Base-by-base conservation (phyloP, 1,140 invertebrate genomes). In the Listronotus bonariensis region DNA sequence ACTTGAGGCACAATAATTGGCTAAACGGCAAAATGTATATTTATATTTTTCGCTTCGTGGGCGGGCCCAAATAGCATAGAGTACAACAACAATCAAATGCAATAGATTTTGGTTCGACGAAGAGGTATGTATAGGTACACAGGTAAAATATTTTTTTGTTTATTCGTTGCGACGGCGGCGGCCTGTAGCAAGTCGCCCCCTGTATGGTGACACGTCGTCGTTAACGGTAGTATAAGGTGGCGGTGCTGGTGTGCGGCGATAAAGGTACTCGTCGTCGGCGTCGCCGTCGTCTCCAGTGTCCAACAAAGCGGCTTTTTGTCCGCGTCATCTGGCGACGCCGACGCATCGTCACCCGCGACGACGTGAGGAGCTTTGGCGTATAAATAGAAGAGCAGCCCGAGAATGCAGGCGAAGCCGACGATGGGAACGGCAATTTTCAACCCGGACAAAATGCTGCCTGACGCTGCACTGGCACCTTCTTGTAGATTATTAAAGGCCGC, bases 381-480 rank as follows among this genome's bases (percentile, higher is more conserved):
- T 43, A 43, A 43, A n/a, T 43, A 43, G 41, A 43, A 43, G 1
- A 43, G 41, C 10, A 43, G 11, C 41, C 41, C 6, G 11, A 43
- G 41, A 14, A 43, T 43, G 14, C 41, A 43, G 14, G 41, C 41
- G 41, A 43, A 43, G 1, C 41, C 41, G 41, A 43, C 41, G 14
- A 43, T 43, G 14, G 14, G 41, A 12, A 43, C 41, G 10, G 41
- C 41, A n/a, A 43, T 43, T 43, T 43, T 43, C 41, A 43, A 14
- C 14, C 6, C 41, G 11, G 41, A n/a, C 41, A 43, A 43, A 12
- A 43, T 12, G 41, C 14, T 43, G 14, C 41, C 41, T n/a, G 41
- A 43, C 14, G 41, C 41, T 14, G 41, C 41, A 43, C 41, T 43
- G 41, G 41, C 41, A 14, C 41, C 41, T 43, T 43, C 41, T 43